A percentile compares a stretch with the other conserved stretches of the same genome.
These are phyloP conservation scores for Strix aluco DNA, from an alignment of 2,113 vertebrate species.

Conservation along the genomic window DNA sequence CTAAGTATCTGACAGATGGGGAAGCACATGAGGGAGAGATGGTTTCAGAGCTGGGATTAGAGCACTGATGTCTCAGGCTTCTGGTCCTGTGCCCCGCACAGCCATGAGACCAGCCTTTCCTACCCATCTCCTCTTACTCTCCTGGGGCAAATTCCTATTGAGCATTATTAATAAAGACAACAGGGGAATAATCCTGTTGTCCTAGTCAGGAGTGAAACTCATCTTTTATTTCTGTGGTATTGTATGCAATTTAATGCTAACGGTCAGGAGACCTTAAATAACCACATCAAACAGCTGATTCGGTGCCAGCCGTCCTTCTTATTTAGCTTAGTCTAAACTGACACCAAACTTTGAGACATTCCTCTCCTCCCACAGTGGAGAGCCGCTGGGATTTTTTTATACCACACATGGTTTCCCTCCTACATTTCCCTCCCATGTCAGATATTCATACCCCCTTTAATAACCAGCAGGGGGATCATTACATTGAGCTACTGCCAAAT, in stretches of 20 bases:
- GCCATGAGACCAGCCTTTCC: neutral
- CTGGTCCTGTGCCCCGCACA: neutral
- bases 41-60: constrained; percentile 26
- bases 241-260: neutral
- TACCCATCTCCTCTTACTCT: neutral
- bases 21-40: neutral
- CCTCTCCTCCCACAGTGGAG: constrained; percentile 25
- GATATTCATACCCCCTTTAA: constrained; percentile 64
- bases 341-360: constrained; percentile 43
- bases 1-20: constrained; percentile 33
- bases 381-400: constrained; percentile 35
- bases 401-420: constrained; percentile 57
- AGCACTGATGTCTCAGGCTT: neutral
- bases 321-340: constrained; percentile 37
- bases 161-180: neutral
- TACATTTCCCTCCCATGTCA: constrained; percentile 65
- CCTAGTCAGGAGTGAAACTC: neutral
- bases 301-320: neutral
- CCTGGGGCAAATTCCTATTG: neutral
- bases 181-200: neutral
- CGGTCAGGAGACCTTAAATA: neutral
- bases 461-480: constrained; percentile 71
- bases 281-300: neutral
- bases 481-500: constrained; percentile 71
- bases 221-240: neutral